Evolutionary conservation across 2,888 invertebrate genomes (phyloP).

Genomic region (Marasmarcha lunaedactyla): DNA sequence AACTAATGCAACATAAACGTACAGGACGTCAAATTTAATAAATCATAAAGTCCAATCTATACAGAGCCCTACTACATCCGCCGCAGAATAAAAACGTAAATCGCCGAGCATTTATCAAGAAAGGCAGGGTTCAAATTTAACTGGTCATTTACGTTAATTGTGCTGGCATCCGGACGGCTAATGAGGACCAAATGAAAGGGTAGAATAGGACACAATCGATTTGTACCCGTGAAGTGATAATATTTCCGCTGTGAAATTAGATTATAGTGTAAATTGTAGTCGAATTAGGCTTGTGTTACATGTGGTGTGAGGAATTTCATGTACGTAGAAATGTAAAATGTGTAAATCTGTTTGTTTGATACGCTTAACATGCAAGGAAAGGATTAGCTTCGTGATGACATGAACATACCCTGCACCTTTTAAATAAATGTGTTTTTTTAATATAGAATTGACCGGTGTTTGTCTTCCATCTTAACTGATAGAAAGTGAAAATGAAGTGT

Average conservation of each 20-base stretch:
- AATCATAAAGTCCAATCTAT: conserved; percentile 10
- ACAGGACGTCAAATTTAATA: conserved; percentile 29
- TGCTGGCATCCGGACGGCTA: conserved; percentile 53
- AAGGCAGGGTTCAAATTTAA: conserved; percentile 27
- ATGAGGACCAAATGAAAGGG: conserved; percentile 65
- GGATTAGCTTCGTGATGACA: no score
- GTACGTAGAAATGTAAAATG: no score
- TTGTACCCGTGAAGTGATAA: conserved; percentile 59
- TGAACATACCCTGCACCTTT: no score
- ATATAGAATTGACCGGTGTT: no score
- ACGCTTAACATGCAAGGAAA: no score
- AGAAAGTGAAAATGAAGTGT: no score
- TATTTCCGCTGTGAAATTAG: conserved; percentile 37
- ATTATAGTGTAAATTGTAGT: neutral
- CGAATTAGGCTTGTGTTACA: no score
- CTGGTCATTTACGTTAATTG: conserved; percentile 55
- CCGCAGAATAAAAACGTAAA: conserved; percentile 15
- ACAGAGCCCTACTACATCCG: conserved; percentile 12
- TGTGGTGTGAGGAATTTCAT: no score
- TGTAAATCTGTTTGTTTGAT: no score
- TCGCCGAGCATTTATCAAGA: neutral
- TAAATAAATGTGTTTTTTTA: no score
- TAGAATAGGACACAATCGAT: conserved; percentile 53
- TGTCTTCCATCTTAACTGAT: no score
- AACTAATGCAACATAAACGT: conserved; percentile 21